A percentile compares a stretch with the other conserved stretches of the same genome.
phyloP scores from a whole-genome alignment of 2,797 vertebrate species.

The Argyrosomus regius region DNA sequence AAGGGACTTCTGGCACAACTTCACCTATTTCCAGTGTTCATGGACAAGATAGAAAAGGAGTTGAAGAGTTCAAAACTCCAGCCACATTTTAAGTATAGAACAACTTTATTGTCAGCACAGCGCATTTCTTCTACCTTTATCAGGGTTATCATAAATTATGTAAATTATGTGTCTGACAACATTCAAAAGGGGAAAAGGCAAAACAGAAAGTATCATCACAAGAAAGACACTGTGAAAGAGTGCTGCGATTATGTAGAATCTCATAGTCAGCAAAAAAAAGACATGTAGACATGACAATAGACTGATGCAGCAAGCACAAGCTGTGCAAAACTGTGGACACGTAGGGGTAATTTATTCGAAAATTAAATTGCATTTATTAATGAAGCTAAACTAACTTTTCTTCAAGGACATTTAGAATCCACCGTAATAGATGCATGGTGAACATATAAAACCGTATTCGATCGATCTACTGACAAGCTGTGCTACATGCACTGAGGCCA shows the following conservation, averaged over 20 bases:
- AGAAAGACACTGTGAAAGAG: not conserved
- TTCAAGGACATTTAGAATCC: not conserved
- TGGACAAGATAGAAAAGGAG: too few relatives aligned
- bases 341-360: not conserved
- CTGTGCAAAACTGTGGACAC: not conserved
- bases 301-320: not conserved
- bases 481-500: not conserved
- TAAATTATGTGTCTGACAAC: not conserved
- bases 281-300: not conserved
- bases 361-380: not conserved
- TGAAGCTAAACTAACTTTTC: not conserved
- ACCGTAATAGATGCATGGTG: not conserved
- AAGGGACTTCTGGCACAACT: not conserved
- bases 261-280: not conserved
- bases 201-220: conserved; percentile 1
- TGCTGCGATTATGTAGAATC: not conserved
- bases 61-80: too few relatives aligned
- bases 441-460: too few relatives aligned
- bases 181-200: not conserved
- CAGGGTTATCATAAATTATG: not conserved
- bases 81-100: not conserved
- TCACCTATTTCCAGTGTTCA: not conserved
- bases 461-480: conserved; percentile 1
- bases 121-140: too few relatives aligned
- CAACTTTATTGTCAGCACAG: too few relatives aligned